Conservation (phyloP, 2,113 vertebrate genomes). For the Puffinus mauretanicus region DNA sequence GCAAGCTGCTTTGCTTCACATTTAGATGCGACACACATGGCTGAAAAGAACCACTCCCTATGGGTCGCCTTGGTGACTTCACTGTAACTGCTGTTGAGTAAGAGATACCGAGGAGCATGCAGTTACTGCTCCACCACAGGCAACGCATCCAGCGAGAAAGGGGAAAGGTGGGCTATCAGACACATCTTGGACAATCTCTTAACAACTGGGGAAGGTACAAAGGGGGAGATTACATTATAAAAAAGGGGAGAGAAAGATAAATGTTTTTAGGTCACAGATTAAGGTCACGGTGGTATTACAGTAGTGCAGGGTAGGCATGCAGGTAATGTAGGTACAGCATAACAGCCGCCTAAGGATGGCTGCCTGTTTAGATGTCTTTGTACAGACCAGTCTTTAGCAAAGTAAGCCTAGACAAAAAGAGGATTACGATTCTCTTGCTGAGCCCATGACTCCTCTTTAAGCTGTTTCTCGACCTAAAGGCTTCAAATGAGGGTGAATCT, state of each 20-base stretch:
- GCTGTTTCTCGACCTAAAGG: neutral
- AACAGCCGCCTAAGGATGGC: fast-evolving
- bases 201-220: neutral
- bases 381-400: neutral
- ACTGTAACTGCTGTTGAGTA: neutral
- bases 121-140: neutral
- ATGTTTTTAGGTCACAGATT: neutral
- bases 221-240: neutral
- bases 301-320: neutral
- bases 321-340: neutral
- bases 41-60: neutral
- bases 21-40: neutral
- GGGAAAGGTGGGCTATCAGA: neutral
- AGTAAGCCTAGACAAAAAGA: neutral
- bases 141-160: neutral
- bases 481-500: neutral
- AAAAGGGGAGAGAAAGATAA: neutral
- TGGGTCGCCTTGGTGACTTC: neutral
- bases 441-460: neutral
- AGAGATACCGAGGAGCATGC: neutral
- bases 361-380: neutral
- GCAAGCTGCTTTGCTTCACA: neutral
- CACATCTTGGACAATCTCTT: neutral
- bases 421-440: neutral
- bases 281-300: neutral